Evolutionary conservation across 2,113 vertebrate genomes (phyloP).

Genomic region (Ramphastos sulfuratus): DNA sequence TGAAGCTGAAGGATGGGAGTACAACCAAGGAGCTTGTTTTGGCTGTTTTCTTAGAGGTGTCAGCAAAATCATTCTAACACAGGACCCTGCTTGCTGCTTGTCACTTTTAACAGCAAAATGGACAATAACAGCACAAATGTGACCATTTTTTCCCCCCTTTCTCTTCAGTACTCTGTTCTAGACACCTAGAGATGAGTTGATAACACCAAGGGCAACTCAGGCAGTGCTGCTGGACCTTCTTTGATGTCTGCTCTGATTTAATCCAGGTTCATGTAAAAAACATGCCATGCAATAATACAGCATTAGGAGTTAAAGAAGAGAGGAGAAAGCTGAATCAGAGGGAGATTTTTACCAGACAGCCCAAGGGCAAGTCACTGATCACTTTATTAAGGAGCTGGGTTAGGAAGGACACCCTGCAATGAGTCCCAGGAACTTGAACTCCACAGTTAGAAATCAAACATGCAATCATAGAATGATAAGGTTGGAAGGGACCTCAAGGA

Average conservation of each 20-base stretch:
- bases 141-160: background rate
- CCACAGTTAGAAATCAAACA: background rate
- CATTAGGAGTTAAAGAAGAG: background rate
- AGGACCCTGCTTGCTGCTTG: background rate
- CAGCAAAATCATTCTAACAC: background rate
- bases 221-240: background rate
- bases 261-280: background rate
- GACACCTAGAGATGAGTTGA: background rate
- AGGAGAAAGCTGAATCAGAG: background rate
- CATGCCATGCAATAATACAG: background rate
- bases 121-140: background rate
- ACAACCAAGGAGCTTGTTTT: background rate
- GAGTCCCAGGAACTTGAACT: background rate
- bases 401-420: background rate
- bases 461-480: too few relatives aligned
- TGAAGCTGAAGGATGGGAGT: background rate
- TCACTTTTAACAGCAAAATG: background rate
- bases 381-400: background rate
- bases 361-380: background rate
- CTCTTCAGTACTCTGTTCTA: background rate
- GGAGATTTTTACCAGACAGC: background rate
- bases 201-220: background rate
- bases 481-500: too few relatives aligned
- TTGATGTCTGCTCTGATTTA: background rate
- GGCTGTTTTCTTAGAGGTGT: background rate